phyloP scores from a whole-genome alignment of 2,113 vertebrate species.

The Corydoras maculifer region DNA sequence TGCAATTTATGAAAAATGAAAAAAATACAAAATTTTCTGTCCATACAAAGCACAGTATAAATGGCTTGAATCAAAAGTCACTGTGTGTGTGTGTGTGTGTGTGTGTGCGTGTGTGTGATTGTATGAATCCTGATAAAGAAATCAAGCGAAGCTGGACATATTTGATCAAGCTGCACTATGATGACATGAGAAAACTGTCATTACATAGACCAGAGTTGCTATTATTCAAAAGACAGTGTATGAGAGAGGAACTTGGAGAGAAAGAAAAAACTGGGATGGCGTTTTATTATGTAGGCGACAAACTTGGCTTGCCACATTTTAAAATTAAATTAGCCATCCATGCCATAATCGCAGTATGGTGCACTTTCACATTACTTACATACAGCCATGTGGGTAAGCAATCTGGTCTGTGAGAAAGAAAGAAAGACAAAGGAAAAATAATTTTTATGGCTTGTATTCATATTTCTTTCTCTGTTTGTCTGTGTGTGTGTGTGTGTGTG shows the following conservation, averaged over 20 bases:
- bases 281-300: slow-evolving; percentile 7
- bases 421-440: not conserved
- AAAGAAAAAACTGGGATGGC: not conserved
- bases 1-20: no score
- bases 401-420: not conserved
- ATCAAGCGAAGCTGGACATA: slow-evolving; percentile 3
- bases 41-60: no score
- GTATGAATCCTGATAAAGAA: not conserved
- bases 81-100: slow-evolving; percentile 15
- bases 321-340: slow-evolving; percentile 8
- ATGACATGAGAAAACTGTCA: slow-evolving; percentile 16
- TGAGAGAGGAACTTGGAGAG: not conserved
- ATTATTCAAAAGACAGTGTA: slow-evolving; percentile 4
- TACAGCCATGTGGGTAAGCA: not conserved
- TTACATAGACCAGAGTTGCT: slow-evolving; percentile 17
- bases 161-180: slow-evolving; percentile 1
- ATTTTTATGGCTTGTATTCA: not conserved
- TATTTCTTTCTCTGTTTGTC: not conserved
- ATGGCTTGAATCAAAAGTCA: not conserved
- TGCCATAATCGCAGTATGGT: slow-evolving; percentile 5
- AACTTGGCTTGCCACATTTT: slow-evolving; percentile 4
- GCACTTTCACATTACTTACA: not conserved
- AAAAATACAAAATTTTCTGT: no score
- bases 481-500: not conserved
- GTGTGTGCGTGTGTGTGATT: slow-evolving; percentile 14